A percentile compares a stretch with the other conserved stretches of the same genome.
These are phyloP conservation scores for Sesamia inferens DNA, from an alignment of 2,888 invertebrate species.

Conservation along the genomic window DNA sequence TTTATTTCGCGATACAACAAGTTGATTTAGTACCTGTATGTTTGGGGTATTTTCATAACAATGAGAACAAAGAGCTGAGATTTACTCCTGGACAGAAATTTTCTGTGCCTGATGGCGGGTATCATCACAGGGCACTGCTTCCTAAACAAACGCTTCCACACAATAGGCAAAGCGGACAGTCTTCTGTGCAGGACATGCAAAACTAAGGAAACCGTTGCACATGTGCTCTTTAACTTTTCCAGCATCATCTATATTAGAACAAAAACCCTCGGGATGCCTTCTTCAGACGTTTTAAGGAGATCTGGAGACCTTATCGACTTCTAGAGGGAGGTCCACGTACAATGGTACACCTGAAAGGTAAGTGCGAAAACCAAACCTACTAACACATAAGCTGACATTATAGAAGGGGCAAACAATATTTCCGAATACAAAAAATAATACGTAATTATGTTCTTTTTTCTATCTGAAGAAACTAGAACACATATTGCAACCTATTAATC, in stretches of 20 bases:
- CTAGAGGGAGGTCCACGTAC: background rate
- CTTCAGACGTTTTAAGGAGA: background rate
- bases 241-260: no score
- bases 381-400: background rate
- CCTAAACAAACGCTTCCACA: no score
- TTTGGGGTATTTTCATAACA: constrained; percentile 3
- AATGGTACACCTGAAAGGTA: background rate
- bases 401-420: background rate
- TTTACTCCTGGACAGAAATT: background rate
- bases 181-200: no score
- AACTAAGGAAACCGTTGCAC: no score
- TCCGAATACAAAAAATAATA: background rate
- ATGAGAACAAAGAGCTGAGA: background rate
- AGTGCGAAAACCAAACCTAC: background rate
- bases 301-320: background rate
- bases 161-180: no score
- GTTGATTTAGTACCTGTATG: constrained; percentile 2
- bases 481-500: constrained; percentile 1
- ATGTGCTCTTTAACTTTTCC: background rate
- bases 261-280: no score
- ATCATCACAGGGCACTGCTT: background rate
- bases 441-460: background rate
- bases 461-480: background rate
- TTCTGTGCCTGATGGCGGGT: background rate
- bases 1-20: constrained; percentile 28